Base-by-base conservation (phyloP, 1,140 invertebrate genomes). In the Rhizoglyphus robini region DNA sequence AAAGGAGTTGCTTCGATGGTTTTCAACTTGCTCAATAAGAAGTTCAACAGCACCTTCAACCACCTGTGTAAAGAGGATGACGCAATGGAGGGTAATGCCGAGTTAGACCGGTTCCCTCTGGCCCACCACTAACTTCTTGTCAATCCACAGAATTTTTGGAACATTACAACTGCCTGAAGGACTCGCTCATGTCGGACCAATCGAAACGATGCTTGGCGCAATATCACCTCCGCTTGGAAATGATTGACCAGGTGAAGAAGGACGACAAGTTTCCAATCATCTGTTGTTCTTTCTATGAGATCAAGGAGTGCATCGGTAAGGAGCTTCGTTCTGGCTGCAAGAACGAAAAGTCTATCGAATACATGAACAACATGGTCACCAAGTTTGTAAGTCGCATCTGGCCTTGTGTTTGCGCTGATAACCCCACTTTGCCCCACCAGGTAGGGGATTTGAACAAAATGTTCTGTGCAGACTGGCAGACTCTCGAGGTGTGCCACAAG, bases 1-100 rank as follows among this genome's bases (percentile, higher is more conserved):
- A 54, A 54, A 54, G 51, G 51, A 11, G 31, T 54, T 25, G 51
- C 51, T 5, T 54, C 51, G 23, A 54, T 54, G 51, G 51, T 54
- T 5, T 54, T 54, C 51, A 54, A 54, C 23, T 23, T 54, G 51
- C 8, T 54, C 8, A 32, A 15, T 15, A 54, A 54, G 20, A 54
- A 54, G 51, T 32, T 54, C 15, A 54, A 54, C 20, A 15, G 8
- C 23, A 54, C 51, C 8, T 54, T 54, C 51, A 25, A 32, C 15
- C 23, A 54, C 20, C 51, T 54, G 20, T 54, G 51, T 32, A 8
- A 5, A 25, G 23, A 54, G 8, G 51, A 54, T 11, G 23, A 25
- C 15, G 51, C 51, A 54, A 54, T 54, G 51, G 51, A 54, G 15
- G 51, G 51, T 54, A 8, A 46, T 23, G 41, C 41, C 23, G 23